Percentiles rank a stretch among this genome's conserved stretches.
These are phyloP conservation scores for Pica pica DNA, from an alignment of 2,113 vertebrate genomes.

Conservation along the genomic window DNA sequence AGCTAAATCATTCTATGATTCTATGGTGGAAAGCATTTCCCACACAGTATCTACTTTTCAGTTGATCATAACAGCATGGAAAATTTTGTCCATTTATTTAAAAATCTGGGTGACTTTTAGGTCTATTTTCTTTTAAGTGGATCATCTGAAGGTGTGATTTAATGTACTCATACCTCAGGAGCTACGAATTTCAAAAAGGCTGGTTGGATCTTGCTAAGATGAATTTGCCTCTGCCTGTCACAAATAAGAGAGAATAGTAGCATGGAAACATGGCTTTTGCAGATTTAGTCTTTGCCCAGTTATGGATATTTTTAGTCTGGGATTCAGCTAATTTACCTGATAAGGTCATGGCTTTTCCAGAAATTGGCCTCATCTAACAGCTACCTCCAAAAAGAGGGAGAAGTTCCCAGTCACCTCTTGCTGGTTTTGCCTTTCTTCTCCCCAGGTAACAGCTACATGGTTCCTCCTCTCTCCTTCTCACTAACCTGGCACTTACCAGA, in stretches of 20 bases:
- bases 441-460: background rate
- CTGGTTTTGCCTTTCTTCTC: background rate
- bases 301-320: background rate
- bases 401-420: background rate
- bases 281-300: background rate
- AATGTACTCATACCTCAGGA: background rate
- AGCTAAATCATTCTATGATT: background rate
- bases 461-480: background rate
- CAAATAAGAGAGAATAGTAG: background rate
- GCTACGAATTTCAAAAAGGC: background rate
- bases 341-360: background rate
- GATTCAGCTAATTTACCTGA: background rate
- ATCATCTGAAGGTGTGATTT: background rate
- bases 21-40: background rate
- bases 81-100: background rate
- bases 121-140: background rate
- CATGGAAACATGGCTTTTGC: background rate
- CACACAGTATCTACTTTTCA: background rate
- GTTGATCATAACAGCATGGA: background rate
- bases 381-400: accelerated
- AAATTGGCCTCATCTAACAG: background rate
- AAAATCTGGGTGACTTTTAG: background rate
- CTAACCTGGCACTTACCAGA: background rate
- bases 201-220: background rate
- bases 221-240: background rate